These are phyloP conservation scores for Myrmophylax atrothorax DNA, from an alignment of 2,113 vertebrate genomes.

Conservation along the genomic window DNA sequence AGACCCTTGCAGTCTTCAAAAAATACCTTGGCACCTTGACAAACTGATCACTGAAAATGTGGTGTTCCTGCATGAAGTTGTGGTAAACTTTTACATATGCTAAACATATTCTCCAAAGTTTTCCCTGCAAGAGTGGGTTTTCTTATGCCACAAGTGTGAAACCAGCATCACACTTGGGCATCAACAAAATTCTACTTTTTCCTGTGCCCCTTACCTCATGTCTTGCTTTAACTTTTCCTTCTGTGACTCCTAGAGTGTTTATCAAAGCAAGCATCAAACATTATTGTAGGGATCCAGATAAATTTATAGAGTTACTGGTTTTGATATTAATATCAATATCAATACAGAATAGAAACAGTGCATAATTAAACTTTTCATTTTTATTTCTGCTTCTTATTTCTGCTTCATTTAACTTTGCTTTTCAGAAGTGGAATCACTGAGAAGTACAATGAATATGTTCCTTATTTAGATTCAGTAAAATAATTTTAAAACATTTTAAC, in stretches of 20 bases:
- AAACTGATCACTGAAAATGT: neutral
- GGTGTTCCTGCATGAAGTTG: neutral
- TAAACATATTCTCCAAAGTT: neutral
- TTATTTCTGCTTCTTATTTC: neutral
- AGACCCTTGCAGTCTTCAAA: neutral
- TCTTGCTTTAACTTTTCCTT: neutral
- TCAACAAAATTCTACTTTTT: neutral
- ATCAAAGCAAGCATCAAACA: neutral
- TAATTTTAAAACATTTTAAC: neutral
- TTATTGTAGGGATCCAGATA: neutral
- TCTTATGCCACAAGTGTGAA: neutral
- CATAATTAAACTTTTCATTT: neutral
- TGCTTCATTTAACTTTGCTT: neutral
- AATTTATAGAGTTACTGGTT: neutral
- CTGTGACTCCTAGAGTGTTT: neutral
- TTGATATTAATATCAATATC: neutral
- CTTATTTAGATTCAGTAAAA: neutral
- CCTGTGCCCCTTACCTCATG: neutral
- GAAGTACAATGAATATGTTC: neutral
- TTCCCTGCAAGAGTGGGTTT: neutral
- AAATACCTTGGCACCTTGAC: neutral
- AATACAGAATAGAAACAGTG: neutral
- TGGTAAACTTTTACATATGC: neutral
- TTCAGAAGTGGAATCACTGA: neutral
- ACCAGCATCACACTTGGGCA: neutral